These are phyloP conservation scores for Macrobrachium rosenbergii DNA, from an alignment of 1,140 invertebrate species.

Conservation along the genomic window DNA sequence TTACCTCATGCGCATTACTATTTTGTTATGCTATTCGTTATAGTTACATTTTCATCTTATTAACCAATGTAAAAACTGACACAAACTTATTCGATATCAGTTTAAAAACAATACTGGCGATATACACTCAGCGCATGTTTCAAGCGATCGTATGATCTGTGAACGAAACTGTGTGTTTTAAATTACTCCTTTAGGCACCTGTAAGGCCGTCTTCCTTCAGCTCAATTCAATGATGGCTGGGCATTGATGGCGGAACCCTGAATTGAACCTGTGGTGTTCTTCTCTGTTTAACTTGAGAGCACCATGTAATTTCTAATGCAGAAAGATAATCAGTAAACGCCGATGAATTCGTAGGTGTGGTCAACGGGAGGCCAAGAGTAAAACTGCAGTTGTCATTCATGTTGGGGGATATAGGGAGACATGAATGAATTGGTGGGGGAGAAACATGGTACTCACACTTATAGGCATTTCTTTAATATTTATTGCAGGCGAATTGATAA, in stretches of 20 bases:
- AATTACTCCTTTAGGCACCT: conserved; percentile 53
- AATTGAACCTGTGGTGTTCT: conserved; percentile 34
- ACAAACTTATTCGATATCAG: no score
- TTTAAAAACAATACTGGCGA: no score
- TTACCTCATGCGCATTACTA: no score
- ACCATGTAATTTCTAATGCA: background rate
- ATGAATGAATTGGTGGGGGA: conserved; percentile 58
- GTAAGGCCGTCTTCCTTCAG: conserved; percentile 54
- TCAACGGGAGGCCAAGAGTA: conserved; percentile 28
- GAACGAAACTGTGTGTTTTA: conserved; percentile 35
- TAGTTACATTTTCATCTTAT: no score
- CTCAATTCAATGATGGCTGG: conserved; percentile 61
- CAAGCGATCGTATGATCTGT: background rate
- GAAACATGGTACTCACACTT: conserved; percentile 40
- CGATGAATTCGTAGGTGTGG: conserved; percentile 33
- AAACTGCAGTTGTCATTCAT: conserved; percentile 62
- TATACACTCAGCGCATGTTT: no score
- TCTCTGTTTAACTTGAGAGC: conserved; percentile 30
- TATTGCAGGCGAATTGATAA: background rate
- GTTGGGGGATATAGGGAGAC: conserved; percentile 48
- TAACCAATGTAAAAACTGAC: no score
- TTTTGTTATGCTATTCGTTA: no score
- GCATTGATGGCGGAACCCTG: conserved; percentile 50
- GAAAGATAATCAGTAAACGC: background rate
- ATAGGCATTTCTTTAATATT: conserved; percentile 1